Base-by-base conservation (phyloP, 2,888 invertebrate genomes). In the Mythimna pallens region DNA sequence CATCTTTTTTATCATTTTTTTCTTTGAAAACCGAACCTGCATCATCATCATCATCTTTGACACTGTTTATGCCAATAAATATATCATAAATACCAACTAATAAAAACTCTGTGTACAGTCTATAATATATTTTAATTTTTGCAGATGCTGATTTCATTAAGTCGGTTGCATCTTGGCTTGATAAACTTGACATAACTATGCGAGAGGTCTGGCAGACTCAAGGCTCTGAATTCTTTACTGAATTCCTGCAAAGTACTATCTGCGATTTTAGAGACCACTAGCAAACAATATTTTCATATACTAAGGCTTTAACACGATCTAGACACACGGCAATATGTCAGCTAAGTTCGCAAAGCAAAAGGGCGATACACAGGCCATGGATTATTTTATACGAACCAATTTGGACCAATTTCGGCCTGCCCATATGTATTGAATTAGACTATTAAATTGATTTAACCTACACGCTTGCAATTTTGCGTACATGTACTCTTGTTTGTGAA, bases 241-340 rank as follows among this genome's bases (percentile, higher is more conserved):
- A 80, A 0, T 92, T 85, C 61, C 78, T 92, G n/a, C 88, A 92
- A 63, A 75, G 84, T 30, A 87, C 76, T 36, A 86, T 92, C 55
- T 92, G 92, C 69, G 87, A 92, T 74, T 91, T 90, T 50, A 34
- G 30, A 52, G 2, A 65, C 7, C 12, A 47, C 2, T 43, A 67
- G 34, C 14, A 6, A 10, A 20, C 20, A 57, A 30, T 57, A 30
- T 57, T 30, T 30, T 30, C 12, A 4, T 52, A 55, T 55, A 55
- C 12, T 55, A 14, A 12, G 22, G 54, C 25, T 5, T 30, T 30
- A 30, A 17, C 17, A 30, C 30, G 1, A 17, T 30, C 17, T 17
- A 17, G 47, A 17, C 12, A 17, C 1, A 17, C 6, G 14, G 47
- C 17, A 20, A 47, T 47, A 47, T 47, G 17, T 17, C 47, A 47